A percentile compares a stretch with the other conserved stretches of the same genome.
Evolutionary conservation across 2,113 vertebrate species (phyloP).

Genomic region (Cygnus buccinator): DNA sequence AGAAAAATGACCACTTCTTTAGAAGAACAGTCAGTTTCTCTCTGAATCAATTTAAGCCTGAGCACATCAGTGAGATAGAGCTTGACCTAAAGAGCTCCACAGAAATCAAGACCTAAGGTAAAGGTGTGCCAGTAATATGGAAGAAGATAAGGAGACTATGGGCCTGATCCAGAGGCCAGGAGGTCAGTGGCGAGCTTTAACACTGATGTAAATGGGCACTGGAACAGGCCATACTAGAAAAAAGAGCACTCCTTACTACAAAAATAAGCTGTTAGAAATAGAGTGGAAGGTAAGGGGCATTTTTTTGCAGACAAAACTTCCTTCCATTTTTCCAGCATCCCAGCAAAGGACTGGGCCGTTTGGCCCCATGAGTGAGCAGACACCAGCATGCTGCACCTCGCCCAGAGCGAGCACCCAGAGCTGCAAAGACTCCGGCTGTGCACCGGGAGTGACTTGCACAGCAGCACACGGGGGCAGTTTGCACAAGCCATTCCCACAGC

Average conservation of each 20-base stretch:
- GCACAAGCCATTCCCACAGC: background rate
- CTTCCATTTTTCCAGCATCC: background rate
- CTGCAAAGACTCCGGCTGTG: background rate
- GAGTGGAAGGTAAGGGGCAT: background rate
- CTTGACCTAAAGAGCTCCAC: constrained; percentile 60
- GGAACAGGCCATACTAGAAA: background rate
- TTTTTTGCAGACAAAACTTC: background rate
- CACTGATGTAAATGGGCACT: constrained; percentile 46
- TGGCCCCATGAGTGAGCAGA: background rate
- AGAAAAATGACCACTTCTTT: constrained; percentile 63
- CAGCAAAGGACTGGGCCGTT: background rate
- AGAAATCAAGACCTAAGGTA: constrained; percentile 56
- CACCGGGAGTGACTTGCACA: background rate
- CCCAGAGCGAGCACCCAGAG: background rate
- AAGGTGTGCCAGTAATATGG: constrained; percentile 32
- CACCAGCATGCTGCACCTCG: background rate
- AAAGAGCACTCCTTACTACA: background rate
- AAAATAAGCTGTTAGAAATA: background rate
- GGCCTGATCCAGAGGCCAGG: constrained; percentile 45
- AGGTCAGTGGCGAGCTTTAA: constrained; percentile 54
- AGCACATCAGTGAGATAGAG: constrained; percentile 59
- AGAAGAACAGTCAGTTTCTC: constrained; percentile 54
- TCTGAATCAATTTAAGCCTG: constrained; percentile 42
- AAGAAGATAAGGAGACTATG: constrained; percentile 41
- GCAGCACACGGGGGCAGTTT: background rate